A percentile compares a stretch with the other conserved stretches of the same genome.
phyloP scores from a whole-genome alignment of 2,888 invertebrate genomes.

The Eristalinus aeneus region DNA sequence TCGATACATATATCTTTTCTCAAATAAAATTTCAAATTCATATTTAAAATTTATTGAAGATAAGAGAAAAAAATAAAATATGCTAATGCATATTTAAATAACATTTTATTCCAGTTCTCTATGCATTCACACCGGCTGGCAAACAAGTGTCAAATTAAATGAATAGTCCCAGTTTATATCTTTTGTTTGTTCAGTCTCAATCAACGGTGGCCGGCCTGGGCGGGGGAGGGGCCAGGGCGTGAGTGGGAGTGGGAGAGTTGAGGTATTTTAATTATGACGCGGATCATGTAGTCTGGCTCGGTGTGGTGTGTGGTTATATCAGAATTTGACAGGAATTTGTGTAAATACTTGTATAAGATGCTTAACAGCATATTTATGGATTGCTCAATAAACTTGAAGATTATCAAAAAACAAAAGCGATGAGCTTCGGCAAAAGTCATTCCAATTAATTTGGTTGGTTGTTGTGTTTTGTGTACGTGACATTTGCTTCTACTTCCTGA shows the following conservation, averaged over 20 bases:
- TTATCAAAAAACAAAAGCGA: neutral
- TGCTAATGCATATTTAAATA: conserved; percentile 26
- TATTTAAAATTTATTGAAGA: conserved; percentile 42
- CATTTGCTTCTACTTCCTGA: too few species aligned
- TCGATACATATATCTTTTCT: neutral
- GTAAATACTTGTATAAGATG: neutral
- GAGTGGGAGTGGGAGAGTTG: neutral
- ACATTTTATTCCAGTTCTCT: conserved; percentile 28
- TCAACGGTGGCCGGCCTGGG: neutral
- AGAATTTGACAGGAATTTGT: neutral
- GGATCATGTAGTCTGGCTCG: neutral
- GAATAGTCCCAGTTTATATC: conserved; percentile 18
- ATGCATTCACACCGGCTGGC: conserved; percentile 48
- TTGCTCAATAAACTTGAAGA: neutral
- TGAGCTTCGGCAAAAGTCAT: neutral
- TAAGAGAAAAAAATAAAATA: conserved; percentile 6
- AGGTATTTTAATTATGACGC: neutral
- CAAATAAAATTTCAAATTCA: conserved; percentile 28
- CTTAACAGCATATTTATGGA: neutral
- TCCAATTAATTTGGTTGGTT: neutral
- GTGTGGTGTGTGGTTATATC: neutral
- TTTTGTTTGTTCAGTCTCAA: neutral
- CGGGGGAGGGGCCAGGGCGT: neutral
- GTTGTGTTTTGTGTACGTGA: too few species aligned
- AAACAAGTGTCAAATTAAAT: conserved; percentile 43